A percentile compares a stretch with the other conserved stretches of the same genome.
These are phyloP conservation scores for Otocyon megalotis DNA, from an alignment of 2,113 vertebrate genomes.

Conservation along the genomic window DNA sequence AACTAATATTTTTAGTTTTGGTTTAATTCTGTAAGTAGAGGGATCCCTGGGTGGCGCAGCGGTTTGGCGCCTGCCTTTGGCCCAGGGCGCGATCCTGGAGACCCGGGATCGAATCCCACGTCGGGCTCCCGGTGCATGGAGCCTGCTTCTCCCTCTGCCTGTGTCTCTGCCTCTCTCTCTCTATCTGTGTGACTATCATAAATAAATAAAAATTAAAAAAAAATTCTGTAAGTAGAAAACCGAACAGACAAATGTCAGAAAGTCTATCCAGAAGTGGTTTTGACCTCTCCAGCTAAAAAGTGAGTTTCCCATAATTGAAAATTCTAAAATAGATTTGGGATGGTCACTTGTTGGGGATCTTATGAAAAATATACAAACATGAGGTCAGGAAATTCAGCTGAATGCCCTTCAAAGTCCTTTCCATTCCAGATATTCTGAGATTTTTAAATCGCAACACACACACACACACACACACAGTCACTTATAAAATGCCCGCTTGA, in stretches of 20 bases:
- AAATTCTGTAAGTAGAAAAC: conserved; percentile 45
- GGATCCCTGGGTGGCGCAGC: too few relatives aligned
- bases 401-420: conserved; percentile 54
- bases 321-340: conserved; percentile 58
- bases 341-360: conserved; percentile 19
- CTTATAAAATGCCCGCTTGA: neutral
- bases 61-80: too few relatives aligned
- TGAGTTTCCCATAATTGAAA: conserved; percentile 36
- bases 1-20: neutral
- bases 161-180: too few relatives aligned
- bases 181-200: too few relatives aligned
- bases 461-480: neutral
- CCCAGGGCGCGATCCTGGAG: too few relatives aligned
- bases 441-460: neutral
- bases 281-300: conserved; percentile 20
- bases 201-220: too few relatives aligned
- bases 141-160: too few relatives aligned
- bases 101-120: too few relatives aligned
- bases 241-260: conserved; percentile 9
- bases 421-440: conserved; percentile 66
- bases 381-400: conserved; percentile 54
- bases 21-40: conserved; percentile 38
- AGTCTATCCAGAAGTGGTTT: conserved; percentile 8
- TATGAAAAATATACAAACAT: conserved; percentile 57
- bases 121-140: too few relatives aligned